Evolutionary conservation across 2,797 vertebrate species (phyloP).

Genomic region (Anas acuta): DNA sequence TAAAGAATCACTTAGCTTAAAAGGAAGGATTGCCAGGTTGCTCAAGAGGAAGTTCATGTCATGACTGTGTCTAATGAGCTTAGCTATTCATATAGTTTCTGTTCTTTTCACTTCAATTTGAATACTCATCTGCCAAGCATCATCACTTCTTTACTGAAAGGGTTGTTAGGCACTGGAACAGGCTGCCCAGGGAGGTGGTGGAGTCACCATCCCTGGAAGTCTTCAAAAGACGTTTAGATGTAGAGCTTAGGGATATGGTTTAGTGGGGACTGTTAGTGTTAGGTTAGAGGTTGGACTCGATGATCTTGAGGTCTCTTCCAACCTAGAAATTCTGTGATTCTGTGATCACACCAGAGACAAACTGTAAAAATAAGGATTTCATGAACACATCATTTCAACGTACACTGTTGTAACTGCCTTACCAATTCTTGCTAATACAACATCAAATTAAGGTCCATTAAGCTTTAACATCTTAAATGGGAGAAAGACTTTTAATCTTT

Average conservation of each 20-base stretch:
- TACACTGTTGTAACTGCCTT: background rate
- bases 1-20: background rate
- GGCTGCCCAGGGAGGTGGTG: too few relatives aligned
- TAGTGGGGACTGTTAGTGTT: too few relatives aligned
- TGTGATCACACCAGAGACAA: background rate
- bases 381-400: background rate
- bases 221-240: too few relatives aligned
- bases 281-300: too few relatives aligned
- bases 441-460: background rate
- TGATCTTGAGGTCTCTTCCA: too few relatives aligned
- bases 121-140: background rate
- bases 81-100: background rate
- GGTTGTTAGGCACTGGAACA: too few relatives aligned
- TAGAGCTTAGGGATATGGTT: too few relatives aligned
- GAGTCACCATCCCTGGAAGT: too few relatives aligned
- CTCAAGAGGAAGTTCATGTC: background rate
- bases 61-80: background rate
- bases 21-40: background rate
- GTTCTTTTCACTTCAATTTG: background rate
- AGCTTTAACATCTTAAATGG: background rate
- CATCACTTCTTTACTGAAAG: background rate
- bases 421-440: background rate
- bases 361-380: background rate
- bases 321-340: too few relatives aligned
- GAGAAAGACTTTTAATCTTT: background rate